Evolutionary conservation across 2,888 invertebrate species (phyloP).

Genomic region (Drosophila bunnanda): DNA sequence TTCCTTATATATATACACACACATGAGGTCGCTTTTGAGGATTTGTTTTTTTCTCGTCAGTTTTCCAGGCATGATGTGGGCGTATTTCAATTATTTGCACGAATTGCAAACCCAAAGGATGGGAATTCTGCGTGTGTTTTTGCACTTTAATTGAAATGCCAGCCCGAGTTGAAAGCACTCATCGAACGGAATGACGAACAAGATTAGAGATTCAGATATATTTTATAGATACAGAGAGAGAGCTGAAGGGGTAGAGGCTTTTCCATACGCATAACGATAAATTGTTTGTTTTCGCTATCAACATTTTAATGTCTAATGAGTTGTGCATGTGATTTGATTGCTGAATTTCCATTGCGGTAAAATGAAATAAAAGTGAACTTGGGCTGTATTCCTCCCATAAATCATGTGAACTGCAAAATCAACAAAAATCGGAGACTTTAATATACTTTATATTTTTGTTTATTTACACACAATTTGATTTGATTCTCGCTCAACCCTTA

Average conservation of each 20-base stretch:
- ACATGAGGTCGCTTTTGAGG: constrained; percentile 37
- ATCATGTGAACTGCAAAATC: constrained; percentile 14
- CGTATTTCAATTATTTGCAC: constrained; percentile 74
- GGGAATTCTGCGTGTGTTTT: constrained; percentile 46
- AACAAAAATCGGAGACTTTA: constrained; percentile 6
- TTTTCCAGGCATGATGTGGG: constrained; percentile 53
- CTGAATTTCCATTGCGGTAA: neutral
- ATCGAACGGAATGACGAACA: constrained; percentile 6
- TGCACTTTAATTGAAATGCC: constrained; percentile 73
- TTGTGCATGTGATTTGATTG: constrained; percentile 45
- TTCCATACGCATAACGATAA: constrained; percentile 13
- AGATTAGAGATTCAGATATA: constrained; percentile 25
- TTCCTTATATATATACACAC: constrained; percentile 13
- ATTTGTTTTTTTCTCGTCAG: constrained; percentile 16
- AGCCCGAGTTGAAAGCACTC: constrained; percentile 35
- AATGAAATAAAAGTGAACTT: constrained; percentile 3
- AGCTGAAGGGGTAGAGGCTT: constrained; percentile 21
- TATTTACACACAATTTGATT: constrained; percentile 21
- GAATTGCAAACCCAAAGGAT: constrained; percentile 52
- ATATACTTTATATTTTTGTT: constrained; percentile 14
- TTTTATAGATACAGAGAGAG: constrained; percentile 23
- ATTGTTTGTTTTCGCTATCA: constrained; percentile 38
- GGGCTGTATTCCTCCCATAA: neutral
- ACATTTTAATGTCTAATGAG: constrained; percentile 39
- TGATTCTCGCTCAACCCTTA: constrained; percentile 33